These are phyloP conservation scores for Bembecia ichneumoniformis DNA, from an alignment of 2,888 invertebrate genomes.

Conservation along the genomic window DNA sequence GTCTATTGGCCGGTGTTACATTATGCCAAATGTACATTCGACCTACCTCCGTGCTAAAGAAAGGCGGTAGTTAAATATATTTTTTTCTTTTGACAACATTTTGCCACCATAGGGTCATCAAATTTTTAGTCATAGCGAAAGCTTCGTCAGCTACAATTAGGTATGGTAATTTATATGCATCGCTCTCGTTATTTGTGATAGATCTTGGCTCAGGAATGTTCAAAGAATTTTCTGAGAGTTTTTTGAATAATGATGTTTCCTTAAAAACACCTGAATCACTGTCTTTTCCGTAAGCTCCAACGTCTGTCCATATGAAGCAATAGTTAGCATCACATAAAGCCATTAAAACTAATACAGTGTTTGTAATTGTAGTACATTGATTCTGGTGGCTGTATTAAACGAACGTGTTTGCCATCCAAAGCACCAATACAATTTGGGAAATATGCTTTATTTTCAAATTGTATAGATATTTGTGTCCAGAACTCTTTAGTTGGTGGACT, in stretches of 20 bases:
- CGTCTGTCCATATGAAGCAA: conserved; percentile 12
- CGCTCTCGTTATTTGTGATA: conserved; percentile 6
- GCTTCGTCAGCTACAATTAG: neutral
- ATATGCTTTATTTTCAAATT: conserved; percentile 6
- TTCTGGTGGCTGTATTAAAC: neutral
- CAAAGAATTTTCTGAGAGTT: conserved; percentile 13
- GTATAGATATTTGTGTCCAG: conserved; percentile 5
- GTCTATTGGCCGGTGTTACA: too few species aligned
- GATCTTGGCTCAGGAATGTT: conserved; percentile 13
- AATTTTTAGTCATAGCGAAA: neutral
- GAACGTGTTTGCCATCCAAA: conserved; percentile 7
- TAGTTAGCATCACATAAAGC: conserved; percentile 15
- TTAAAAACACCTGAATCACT: conserved; percentile 15
- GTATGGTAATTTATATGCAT: neutral
- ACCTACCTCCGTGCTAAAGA: too few species aligned
- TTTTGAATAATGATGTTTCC: conserved; percentile 15
- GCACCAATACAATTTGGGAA: conserved; percentile 7
- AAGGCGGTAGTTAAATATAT: too few species aligned
- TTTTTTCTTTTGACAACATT: conserved; percentile 9
- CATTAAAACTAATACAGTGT: conserved; percentile 9
- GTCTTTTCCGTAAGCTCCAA: conserved; percentile 14
- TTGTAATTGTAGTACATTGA: conserved; percentile 1
- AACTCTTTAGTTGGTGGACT: neutral
- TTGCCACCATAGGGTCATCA: conserved; percentile 12
- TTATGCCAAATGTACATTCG: too few species aligned